These are phyloP conservation scores for Yponomeuta plumbellus DNA, from an alignment of 2,888 invertebrate genomes.

Conservation along the genomic window DNA sequence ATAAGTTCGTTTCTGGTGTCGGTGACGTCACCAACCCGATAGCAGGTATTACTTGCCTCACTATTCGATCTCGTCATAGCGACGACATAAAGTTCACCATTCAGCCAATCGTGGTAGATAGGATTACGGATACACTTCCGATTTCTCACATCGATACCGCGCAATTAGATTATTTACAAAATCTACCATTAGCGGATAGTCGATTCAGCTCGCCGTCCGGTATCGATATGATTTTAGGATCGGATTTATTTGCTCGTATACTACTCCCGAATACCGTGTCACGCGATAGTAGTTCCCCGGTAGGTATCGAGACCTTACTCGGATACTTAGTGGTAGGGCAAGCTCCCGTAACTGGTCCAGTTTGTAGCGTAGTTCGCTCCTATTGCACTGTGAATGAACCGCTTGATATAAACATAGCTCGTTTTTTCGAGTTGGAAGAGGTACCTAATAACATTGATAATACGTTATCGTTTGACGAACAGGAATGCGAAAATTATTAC, in stretches of 20 bases:
- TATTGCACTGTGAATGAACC: too few relatives aligned
- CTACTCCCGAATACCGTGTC: too few relatives aligned
- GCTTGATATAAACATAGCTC: too few relatives aligned
- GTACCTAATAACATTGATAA: too few relatives aligned
- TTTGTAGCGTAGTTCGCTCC: too few relatives aligned
- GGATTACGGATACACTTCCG: conserved; percentile 10
- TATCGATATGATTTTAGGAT: too few relatives aligned
- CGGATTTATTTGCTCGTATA: too few relatives aligned
- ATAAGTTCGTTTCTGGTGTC: conserved; percentile 2
- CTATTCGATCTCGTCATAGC: not conserved
- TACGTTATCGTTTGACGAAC: not conserved
- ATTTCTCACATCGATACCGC: not conserved
- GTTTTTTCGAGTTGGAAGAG: too few relatives aligned
- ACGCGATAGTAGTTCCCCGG: too few relatives aligned
- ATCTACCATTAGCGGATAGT: conserved; percentile 7
- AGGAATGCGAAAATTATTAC: not conserved
- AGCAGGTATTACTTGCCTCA: not conserved
- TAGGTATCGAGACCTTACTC: too few relatives aligned
- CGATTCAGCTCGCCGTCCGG: not conserved
- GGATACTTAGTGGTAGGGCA: too few relatives aligned
- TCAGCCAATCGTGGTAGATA: conserved; percentile 4
- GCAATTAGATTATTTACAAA: conserved; percentile 6
- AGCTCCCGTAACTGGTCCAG: too few relatives aligned
- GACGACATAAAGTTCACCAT: not conserved
- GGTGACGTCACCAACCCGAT: conserved; percentile 1